Evolutionary conservation across 2,797 vertebrate species (phyloP).

Genomic region (Pipistrellus pipistrellus): DNA sequence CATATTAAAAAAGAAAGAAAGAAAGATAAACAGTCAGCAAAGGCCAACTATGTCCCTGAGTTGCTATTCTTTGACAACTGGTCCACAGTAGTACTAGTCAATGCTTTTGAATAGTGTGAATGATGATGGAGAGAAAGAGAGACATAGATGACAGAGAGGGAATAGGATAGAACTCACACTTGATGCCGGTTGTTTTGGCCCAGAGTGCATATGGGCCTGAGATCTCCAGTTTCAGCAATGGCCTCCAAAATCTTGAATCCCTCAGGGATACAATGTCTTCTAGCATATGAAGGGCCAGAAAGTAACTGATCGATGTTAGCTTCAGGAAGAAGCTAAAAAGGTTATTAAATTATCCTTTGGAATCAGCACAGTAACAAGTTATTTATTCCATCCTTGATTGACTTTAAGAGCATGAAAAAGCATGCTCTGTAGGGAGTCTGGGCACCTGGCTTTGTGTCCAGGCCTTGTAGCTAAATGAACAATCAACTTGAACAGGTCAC

Average conservation of each 20-base stretch:
- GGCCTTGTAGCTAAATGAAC: background rate
- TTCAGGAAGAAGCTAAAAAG: constrained; percentile 50
- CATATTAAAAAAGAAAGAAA: background rate
- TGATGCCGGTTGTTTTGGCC: background rate
- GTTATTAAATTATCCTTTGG: constrained; percentile 5
- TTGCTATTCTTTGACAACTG: accelerated
- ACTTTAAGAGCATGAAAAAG: background rate
- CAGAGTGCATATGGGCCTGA: background rate
- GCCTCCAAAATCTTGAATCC: constrained; percentile 58
- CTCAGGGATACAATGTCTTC: constrained; percentile 53
- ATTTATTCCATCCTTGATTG: background rate
- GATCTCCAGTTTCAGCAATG: background rate
- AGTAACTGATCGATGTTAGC: too few relatives aligned
- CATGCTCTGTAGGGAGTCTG: accelerated
- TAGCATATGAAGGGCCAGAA: background rate
- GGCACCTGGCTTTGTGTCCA: background rate
- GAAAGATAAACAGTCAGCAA: background rate
- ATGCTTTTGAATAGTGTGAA: background rate
- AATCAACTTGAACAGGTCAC: background rate
- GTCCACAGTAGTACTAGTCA: background rate
- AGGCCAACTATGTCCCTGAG: background rate
- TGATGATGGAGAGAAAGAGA: background rate
- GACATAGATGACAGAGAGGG: background rate
- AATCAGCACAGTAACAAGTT: background rate
- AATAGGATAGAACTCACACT: background rate